Evolutionary conservation across 2,888 invertebrate species (phyloP), one percentile per base, ranked within the genome.

Genomic region (Euplexia lucipara): DNA sequence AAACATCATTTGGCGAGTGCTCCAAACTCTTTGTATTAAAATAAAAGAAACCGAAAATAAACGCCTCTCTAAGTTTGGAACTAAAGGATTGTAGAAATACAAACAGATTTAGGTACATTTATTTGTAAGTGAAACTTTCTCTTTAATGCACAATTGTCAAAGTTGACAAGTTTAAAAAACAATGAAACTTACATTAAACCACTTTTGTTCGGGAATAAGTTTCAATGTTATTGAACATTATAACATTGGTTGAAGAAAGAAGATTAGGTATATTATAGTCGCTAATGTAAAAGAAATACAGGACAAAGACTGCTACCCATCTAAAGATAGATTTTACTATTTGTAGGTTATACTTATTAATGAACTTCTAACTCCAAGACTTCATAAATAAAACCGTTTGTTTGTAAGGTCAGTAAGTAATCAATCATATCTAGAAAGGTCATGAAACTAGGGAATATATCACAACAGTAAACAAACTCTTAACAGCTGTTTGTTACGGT

Each of bases 21-120:
- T 71, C 22, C 20, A 34, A 72, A 72, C 37, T 32, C 47, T 18
- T 67, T 66, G 30, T 26, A 37, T 45, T 49, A 72, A 45, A 63
- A 49, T 71, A 63, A 72, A 77, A 72, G 57, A 49, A 58, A 37
- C 9, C 30, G 14, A 56, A 71, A 77, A 63, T 49, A 64, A 63
- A 63, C 22, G 57, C 44, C 51, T 58, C 44, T 12, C 52, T 20
- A 45, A 77, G 52, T 63, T 71, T 58, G 7, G 16, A 73, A 26
- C n/a, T 37, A 58, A 54, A 78, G 26, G 41, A 65, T 73, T 65
- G 57, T 51, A 41, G 34, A 26, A 73, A 64, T 51, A 41, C 37
- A 26, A 73, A 64, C 35, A 53, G 12, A 57, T 57, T n/a, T n/a
- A 49, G 5, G 26, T 26, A 26, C 5, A 26, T 5, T 3, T 63